Conservation (phyloP, 2,113 vertebrate species). For the Hepsetus odoe region DNA sequence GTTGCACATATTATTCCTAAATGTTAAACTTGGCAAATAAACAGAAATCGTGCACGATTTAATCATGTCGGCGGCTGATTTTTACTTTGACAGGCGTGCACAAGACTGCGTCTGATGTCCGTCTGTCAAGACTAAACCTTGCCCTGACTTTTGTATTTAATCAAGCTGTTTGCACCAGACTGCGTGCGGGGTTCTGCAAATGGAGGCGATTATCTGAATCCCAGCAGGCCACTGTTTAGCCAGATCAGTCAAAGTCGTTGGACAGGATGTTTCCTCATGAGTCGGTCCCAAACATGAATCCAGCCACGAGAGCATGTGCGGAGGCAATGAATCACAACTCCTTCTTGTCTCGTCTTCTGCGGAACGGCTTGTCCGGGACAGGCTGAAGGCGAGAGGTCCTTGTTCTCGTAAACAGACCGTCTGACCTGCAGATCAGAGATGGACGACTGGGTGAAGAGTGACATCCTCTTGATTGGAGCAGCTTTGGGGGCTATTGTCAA, state of each 20-base stretch:
- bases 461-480: constrained; percentile 2
- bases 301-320: not conserved
- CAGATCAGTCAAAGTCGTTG: not conserved
- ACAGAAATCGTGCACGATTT: too few relatives aligned
- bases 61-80: too few relatives aligned
- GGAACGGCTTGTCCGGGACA: not conserved
- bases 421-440: not conserved
- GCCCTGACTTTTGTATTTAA: not conserved
- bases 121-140: not conserved
- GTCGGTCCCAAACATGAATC: not conserved
- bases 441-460: constrained; percentile 44
- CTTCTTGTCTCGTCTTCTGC: constrained; percentile 18
- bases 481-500: not conserved
- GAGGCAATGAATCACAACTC: constrained; percentile 23
- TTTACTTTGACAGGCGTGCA: too few relatives aligned
- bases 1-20: too few relatives aligned
- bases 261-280: not conserved
- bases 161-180: not conserved
- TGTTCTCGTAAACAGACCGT: constrained; percentile 14
- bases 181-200: not conserved
- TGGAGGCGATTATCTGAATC: constrained; percentile 1
- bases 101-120: not conserved
- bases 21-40: too few relatives aligned
- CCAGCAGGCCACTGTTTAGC: not conserved
- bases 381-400: constrained; percentile 41